phyloP scores from a whole-genome alignment of 2,888 invertebrate species.

The Emesis russula region DNA sequence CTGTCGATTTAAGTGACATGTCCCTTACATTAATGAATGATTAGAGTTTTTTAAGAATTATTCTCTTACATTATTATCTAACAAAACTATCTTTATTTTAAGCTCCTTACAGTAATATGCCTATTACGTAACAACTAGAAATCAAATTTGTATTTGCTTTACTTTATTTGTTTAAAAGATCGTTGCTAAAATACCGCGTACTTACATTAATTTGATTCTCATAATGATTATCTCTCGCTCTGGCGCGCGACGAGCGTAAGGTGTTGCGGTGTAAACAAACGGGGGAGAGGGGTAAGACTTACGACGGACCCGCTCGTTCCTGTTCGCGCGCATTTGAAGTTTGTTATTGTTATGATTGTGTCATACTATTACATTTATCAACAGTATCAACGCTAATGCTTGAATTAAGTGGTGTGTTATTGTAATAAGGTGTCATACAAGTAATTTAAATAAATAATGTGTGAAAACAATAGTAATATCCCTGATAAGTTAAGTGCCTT shows the following conservation, averaged over 20 bases:
- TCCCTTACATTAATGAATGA: conserved; percentile 27
- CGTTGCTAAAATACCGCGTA: conserved; percentile 12
- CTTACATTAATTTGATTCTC: conserved; percentile 19
- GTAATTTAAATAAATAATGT: conserved; percentile 36
- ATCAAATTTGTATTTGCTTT: conserved; percentile 21
- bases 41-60: conserved; percentile 1
- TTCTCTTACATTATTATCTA: conserved; percentile 19
- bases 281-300: background rate
- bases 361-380: background rate
- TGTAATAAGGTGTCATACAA: conserved; percentile 7
- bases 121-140: background rate
- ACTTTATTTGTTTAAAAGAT: conserved; percentile 4
- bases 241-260: conserved; percentile 2
- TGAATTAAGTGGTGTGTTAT: background rate
- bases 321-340: background rate
- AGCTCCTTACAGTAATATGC: conserved; percentile 6
- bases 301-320: background rate
- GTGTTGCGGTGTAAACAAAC: background rate
- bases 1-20: conserved; percentile 11
- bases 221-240: background rate
- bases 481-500: conserved; percentile 43
- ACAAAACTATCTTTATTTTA: conserved; percentile 7
- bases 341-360: background rate
- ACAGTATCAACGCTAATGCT: no score
- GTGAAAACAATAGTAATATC: conserved; percentile 45